These are phyloP conservation scores for Sisor rabdophorus DNA, from an alignment of 2,113 vertebrate species.

Conservation along the genomic window DNA sequence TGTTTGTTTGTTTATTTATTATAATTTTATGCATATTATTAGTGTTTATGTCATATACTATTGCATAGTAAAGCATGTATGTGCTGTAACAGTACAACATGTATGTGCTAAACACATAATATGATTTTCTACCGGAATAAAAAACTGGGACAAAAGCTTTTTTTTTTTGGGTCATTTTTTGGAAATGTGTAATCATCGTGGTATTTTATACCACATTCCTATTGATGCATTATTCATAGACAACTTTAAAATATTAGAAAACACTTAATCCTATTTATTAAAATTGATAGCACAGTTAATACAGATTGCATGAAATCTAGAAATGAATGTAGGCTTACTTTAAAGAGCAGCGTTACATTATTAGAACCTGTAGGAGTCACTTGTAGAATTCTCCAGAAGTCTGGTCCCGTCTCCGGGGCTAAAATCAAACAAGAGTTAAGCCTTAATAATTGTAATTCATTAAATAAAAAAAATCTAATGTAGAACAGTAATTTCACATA, in stretches of 20 bases:
- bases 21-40: no score
- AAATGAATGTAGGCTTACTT: slow-evolving; percentile 67
- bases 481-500: not conserved
- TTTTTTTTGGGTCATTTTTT: no score
- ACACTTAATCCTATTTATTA: not conserved
- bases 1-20: no score
- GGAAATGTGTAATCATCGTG: not conserved
- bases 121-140: no score
- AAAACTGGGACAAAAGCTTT: no score
- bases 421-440: slow-evolving; percentile 39
- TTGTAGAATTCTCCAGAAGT: slow-evolving; percentile 82
- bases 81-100: no score
- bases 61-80: no score
- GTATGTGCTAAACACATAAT: no score
- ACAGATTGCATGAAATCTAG: not conserved
- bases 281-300: not conserved
- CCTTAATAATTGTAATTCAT: not conserved
- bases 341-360: slow-evolving; percentile 82
- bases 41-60: no score
- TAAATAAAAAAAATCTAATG: not conserved
- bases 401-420: slow-evolving; percentile 84
- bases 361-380: slow-evolving; percentile 67
- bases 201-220: not conserved
- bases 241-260: not conserved
- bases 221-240: not conserved